Base-by-base conservation (phyloP, 2,113 vertebrate species). In the Neolamprologus sp. region DNA sequence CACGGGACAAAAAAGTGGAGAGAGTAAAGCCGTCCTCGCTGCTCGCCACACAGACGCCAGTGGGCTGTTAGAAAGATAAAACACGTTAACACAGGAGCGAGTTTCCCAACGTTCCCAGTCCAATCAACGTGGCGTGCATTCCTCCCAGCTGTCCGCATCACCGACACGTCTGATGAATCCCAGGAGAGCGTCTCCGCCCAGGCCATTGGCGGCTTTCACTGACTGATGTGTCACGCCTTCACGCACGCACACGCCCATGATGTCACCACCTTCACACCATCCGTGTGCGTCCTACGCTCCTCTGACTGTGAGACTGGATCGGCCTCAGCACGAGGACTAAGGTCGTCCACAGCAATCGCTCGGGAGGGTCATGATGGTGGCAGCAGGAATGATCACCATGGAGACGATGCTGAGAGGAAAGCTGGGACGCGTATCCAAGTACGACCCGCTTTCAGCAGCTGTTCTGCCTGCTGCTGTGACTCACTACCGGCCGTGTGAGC, bases 401-500 rank as follows among this genome's bases (percentile, higher is more conserved):
- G 57, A 30, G 57, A 60, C 8, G 7, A 28, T 9, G 55, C 23
- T 58, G 55, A 58, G 23, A 58, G 55, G 23, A 58, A 28, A 58
- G 55, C 13, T 58, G 55, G 13, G 55, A 28, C 7, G 7, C 1
- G 55, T 58, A 3, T 58, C 55, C 55, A 58, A 58, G 55, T 9
- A 60, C 5, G 8, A 17, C 57, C 26, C 3, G 14, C 57, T 0
- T 60, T 60, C 57, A 60, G 26, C 26, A 60, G 26, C 28, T 30
- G 26, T 60, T 9, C 5, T 60, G 3, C 3, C 26, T 17, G 8
- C 57, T 1, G 57, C 57, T 30, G 57, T 17, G 57, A 60, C 14
- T 60, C 57, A 0, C 16, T 30, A 2, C 26, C 26, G 0, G 57
- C 8, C 3, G 5, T 17, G 57, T 33, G 8, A 60, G 57, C 57